Base-by-base conservation (phyloP, 2,797 vertebrate genomes). In the Sebastes elongatus region DNA sequence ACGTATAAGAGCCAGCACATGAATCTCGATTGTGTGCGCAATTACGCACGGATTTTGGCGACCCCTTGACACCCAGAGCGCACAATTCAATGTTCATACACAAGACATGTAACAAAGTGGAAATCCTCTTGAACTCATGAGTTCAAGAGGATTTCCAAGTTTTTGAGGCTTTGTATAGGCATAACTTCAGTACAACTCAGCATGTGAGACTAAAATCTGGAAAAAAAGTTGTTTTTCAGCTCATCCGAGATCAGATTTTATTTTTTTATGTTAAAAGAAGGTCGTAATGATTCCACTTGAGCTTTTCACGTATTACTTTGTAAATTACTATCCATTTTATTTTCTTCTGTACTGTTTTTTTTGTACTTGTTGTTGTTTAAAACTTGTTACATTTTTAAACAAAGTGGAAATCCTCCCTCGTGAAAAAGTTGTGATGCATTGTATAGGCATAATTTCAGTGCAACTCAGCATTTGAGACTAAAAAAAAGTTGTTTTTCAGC, bases 21-120 rank as follows among this genome's bases (percentile, higher is more conserved):
- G 35, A 23, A 23, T 23, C 23, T 23, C 23, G 23, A 5, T 6
- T 55, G 79, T 80, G 84, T 80, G 84, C 84, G 70, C 10, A 86
- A 82, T 83, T 82, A 84, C 80, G 84, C 82, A 81, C 69, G 7
- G 33, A 20, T 33, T 6, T 6, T 23, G 32, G 18, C 3, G 32
- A 56, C 32, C n/a, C 4, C 2, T 42, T 25, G 13, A 42, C 13
- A 61, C 16, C 11, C 13, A 6, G 23, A 56, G 46, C 27, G 27
- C 59, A 20, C 32, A 28, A 1, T n/a, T 22, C 6, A 27, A 3
- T 18, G 6, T n/a, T 35, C 63, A 7, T 1, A 63, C 10, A 38
- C 23, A 7, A 7, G 20, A 38, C 10, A 60, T 28, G 2, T 18
- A 67, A 13, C 32, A 2, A 60, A 46, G 20, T 2, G 1, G 6